Base-by-base conservation (phyloP, 1,140 invertebrate species). In the Plodia interpunctella region DNA sequence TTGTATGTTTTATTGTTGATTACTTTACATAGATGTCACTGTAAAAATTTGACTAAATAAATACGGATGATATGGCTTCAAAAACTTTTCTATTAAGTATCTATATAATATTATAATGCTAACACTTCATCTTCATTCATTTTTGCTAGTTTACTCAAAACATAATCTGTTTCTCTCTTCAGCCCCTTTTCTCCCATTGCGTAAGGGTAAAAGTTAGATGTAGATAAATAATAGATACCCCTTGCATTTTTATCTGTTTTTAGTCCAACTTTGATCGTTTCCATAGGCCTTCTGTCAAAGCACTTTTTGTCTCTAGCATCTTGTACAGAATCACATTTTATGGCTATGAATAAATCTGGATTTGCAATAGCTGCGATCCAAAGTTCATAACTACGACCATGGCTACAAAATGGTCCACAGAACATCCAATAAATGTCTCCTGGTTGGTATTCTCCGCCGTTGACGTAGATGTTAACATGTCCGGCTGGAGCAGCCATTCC, bases 401-500 rank as follows among this genome's bases (percentile, higher is more conserved):
- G 70, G 18, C 70, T 70, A 28, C 70, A 72, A 1, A 65, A 19
- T 0, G 54, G 35, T 8, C 20, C 38, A 49, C 70, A 72, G 0
- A 59, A 52, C n/a, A 67, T 30, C 25, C n/a, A 57, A n/a, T 21
- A 44, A 4, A 61, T 0, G 15, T 60, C 51, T 13, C 91, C 92
- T 0, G 93, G 93, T 66, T 95, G 94, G 17, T 90, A 63, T 72
- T 89, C 83, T 2, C 94, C 94, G 1, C 94, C 94, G 67, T 94
- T 94, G 0, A 94, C 88, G 66, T 94, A 94, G 70, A 94, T 92
- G 75, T 83, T 81, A 0, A 80, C 70, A 75, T 94, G 92, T 0
- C 94, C 94, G 0, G 92, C 80, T 0, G 91, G 91, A 50, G 91
- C 91, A 1, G 91, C 83, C 72, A 94, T 94, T 0, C 94, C 94